These are phyloP conservation scores for Amphimallon solstitiale DNA, from an alignment of 2,888 invertebrate genomes.

Conservation along the genomic window DNA sequence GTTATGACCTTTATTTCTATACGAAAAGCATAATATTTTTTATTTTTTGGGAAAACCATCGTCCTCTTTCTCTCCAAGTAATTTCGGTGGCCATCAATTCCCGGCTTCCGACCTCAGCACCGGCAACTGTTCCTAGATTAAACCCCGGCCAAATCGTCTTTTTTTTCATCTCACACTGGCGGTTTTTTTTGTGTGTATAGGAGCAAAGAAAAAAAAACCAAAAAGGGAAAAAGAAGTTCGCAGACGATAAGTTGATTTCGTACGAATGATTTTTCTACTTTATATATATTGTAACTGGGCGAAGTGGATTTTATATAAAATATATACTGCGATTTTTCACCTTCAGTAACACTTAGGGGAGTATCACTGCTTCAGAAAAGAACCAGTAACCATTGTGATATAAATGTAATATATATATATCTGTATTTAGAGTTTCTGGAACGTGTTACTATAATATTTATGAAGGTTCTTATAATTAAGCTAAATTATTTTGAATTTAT, in stretches of 20 bases:
- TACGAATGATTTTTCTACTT: constrained; percentile 26
- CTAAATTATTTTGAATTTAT: too few relatives aligned
- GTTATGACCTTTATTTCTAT: constrained; percentile 23
- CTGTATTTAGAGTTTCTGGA: too few relatives aligned
- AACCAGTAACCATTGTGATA: too few relatives aligned
- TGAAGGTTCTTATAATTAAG: too few relatives aligned
- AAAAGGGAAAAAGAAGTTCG: constrained; percentile 5
- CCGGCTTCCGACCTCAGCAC: constrained; percentile 11
- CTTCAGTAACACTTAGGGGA: background rate
- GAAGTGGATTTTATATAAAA: constrained; percentile 21
- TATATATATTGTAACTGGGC: constrained; percentile 12
- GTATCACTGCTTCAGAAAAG: too few relatives aligned
- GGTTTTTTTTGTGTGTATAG: background rate
- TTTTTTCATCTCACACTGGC: constrained; percentile 5
- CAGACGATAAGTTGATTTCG: constrained; percentile 24
- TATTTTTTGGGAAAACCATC: background rate
- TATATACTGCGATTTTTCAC: constrained; percentile 22
- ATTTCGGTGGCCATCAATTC: constrained; percentile 21
- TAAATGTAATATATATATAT: too few relatives aligned
- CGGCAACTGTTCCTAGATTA: background rate
- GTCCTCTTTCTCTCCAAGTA: constrained; percentile 14
- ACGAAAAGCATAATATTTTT: constrained; percentile 24
- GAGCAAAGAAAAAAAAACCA: background rate
- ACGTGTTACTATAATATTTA: too few relatives aligned
- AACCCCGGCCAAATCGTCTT: constrained; percentile 11